A percentile compares a stretch with the other conserved stretches of the same genome.
phyloP scores from a whole-genome alignment of 1,140 invertebrate species.

The Drosophila dunni region DNA sequence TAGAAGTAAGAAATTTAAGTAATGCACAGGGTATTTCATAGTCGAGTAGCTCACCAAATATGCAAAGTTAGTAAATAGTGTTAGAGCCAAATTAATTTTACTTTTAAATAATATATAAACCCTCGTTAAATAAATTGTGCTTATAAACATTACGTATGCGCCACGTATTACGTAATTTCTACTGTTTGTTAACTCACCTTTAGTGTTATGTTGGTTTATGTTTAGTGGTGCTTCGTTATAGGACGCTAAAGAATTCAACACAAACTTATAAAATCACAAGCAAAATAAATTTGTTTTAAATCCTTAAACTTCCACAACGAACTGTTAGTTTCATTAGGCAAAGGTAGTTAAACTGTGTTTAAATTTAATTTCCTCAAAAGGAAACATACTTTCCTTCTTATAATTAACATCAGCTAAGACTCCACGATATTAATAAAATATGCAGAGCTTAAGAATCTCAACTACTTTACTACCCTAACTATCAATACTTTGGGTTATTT shows the following conservation, averaged over 20 bases:
- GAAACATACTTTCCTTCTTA: neutral
- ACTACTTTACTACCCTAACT: neutral
- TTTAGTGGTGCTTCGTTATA: neutral
- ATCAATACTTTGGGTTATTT: neutral
- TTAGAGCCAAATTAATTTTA: too few species aligned
- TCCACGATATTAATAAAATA: too few species aligned
- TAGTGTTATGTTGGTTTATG: neutral
- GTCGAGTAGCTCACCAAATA: too few species aligned
- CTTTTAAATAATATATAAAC: too few species aligned
- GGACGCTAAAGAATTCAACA: neutral
- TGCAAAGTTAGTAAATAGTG: neutral
- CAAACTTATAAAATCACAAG: neutral
- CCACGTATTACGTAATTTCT: neutral
- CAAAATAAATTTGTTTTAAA: slow-evolving; percentile 24
- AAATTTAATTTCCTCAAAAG: too few species aligned
- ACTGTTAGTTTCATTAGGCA: neutral
- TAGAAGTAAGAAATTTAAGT: too few species aligned
- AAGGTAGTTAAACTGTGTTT: neutral
- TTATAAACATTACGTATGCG: neutral
- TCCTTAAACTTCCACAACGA: neutral
- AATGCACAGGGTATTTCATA: too few species aligned
- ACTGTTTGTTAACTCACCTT: neutral
- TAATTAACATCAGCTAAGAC: too few species aligned
- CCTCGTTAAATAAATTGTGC: too few species aligned
- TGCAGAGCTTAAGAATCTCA: too few species aligned